phyloP scores from a whole-genome alignment of 2,797 vertebrate genomes.

The Numenius phaeopus region DNA sequence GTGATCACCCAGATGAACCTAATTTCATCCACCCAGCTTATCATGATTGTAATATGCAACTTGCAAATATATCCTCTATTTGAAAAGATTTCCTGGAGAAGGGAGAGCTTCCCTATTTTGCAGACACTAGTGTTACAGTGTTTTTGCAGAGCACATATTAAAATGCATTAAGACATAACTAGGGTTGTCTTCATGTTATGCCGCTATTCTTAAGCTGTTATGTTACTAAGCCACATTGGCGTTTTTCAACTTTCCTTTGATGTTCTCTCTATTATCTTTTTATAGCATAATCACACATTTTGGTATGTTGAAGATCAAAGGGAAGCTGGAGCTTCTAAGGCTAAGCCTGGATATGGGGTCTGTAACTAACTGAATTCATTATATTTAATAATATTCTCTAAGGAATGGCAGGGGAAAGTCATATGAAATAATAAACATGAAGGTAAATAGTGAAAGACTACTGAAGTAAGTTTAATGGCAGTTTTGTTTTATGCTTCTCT shows the following conservation, averaged over 20 bases:
- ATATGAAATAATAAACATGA: conserved; percentile 72
- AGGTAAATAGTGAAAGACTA: conserved; percentile 71
- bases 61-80: neutral
- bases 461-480: conserved; percentile 61
- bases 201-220: conserved; percentile 77
- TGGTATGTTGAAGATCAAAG: conserved; percentile 77
- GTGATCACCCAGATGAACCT: conserved; percentile 8
- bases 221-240: conserved; percentile 73
- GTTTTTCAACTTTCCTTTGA: conserved; percentile 72
- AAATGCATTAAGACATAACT: conserved; percentile 76
- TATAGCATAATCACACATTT: conserved; percentile 79
- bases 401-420: conserved; percentile 56
- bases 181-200: conserved; percentile 77
- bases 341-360: conserved; percentile 72
- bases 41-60: neutral
- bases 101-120: neutral
- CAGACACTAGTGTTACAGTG: conserved; percentile 7
- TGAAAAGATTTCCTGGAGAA: neutral
- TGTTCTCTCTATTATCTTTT: conserved; percentile 78
- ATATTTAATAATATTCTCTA: conserved; percentile 79
- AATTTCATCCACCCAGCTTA: neutral
- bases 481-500: conserved; percentile 35
- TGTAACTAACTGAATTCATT: conserved; percentile 81
- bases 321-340: conserved; percentile 76
- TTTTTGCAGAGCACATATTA: conserved; percentile 62